Evolutionary conservation across 1,140 invertebrate species (phyloP), one percentile per base, ranked within the genome.

Genomic region (Nebria ingens): DNA sequence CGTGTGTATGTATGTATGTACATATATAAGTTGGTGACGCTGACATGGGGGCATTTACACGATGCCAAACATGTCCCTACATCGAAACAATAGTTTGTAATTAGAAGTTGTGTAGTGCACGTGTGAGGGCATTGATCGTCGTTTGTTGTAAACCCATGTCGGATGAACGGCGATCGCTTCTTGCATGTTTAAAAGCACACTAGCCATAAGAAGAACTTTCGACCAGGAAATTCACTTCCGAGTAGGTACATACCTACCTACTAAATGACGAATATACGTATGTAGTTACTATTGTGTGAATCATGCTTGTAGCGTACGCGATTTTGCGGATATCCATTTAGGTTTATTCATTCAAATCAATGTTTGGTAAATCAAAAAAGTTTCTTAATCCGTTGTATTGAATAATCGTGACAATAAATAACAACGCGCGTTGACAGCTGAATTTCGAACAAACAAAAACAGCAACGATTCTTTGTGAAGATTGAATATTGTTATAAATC

Each of bases 371-470:
- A n/a, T n/a, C n/a, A n/a, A n/a, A n/a, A n/a, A n/a, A n/a, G n/a
- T n/a, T n/a, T n/a, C n/a, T n/a, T n/a, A n/a, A n/a, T 45, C 3
- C 17, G 17, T 45, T 6, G 9, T 45, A 45, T 45, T 17, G 17
- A 45, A 45, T 45, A 45, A 45, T 4, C 40, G 15, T 17, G 40
- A 4, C 4, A 4, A 45, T 45, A 45, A 45, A 45, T 45, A 45
- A 45, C 17, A 45, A 34, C 9, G 15, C 25, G 25, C 40, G 40
- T 45, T 45, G 40, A 45, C 40, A 45, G 40, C 15, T 45, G 40
- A 17, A 17, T 17, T 11, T 11, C 9, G 9, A 45, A 11, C 40
- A 17, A 45, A 45, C 17, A 45, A 45, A 45, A 12, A 45, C 17
- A 45, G 17, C 17, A 45, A 45, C 9, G 40, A 45, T 45, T 45